Base-by-base conservation (phyloP, 2,888 invertebrate species). In the Rhagium mordax region DNA sequence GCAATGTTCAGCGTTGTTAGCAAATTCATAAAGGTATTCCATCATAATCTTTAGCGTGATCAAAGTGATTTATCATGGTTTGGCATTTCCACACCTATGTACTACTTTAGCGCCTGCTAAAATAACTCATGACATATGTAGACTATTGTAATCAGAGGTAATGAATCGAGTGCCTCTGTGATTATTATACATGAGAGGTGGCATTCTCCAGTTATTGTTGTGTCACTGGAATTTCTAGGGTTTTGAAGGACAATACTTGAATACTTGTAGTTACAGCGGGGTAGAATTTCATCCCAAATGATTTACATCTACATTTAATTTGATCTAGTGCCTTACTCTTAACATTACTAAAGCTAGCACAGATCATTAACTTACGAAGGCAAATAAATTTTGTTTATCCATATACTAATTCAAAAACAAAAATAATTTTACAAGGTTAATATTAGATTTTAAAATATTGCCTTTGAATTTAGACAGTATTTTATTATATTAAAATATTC, bases 11-110 rank as follows among this genome's bases (percentile, higher is more conserved):
- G 33, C 6, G 47, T 10, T 33, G 59, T 59, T 33, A 59, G 33
- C 59, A 29, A 18, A 60, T 60, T 18, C 41, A 60, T 20, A 10
- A 16, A 60, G 61, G 61, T 48, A 20, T 61, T 61, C 47, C 20
- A 61, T 61, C 61, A 61, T 47, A 61, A 47, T 61, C 24, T 27
- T n/a, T 2, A 55, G 13, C 5, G 41, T n/a, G 61, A 61, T 61
- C 21, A 48, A 13, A 64, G 64, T 49, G 64, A 64, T 64, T 64
- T 64, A 64, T 64, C 64, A 64, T 27, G 49, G 49, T 64, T 49
- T 64, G 64, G 49, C 64, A 64, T 51, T 18, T 49, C 16, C 64
- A 18, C 33, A 20, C 13, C 20, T 48, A 16, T n/a, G 16, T 15
- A 27, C 16, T 16, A 51, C 13, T 10, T 41, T 51, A 49, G 47